Evolutionary conservation across 2,797 vertebrate species (phyloP), one percentile per base, ranked within the genome.

Genomic region (Ispidina lecontei): DNA sequence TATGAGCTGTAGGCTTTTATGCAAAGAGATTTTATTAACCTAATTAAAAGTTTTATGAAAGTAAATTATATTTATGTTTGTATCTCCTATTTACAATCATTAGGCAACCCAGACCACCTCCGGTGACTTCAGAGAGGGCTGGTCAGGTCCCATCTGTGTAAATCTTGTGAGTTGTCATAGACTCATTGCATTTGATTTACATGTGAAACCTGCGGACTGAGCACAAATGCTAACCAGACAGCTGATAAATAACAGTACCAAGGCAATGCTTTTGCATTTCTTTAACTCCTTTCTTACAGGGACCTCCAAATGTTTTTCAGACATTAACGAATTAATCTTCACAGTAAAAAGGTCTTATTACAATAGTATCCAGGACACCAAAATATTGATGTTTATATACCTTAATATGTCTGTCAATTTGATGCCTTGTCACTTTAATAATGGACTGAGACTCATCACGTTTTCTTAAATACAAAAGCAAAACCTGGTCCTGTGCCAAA

Each of bases 211-310:
- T 95, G 94, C 75, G 10, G 86, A 95, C 88, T 94, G 94, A 83
- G 94, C 95, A 96, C 91, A 96, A 96, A 96, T 96, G 84, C 62
- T 94, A 94, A 93, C 94, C 94, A 95, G 91, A 94, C 94, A 96
- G 93, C 69, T 96, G 92, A 96, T 92, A 95, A 94, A 95, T 93
- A 92, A 92, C 94, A 75, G 47, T 81, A 69, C 39, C 29, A 63
- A 83, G 89, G 75, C 41, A 87, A 80, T 28, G 44, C 39, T 91
- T 87, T 18, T 69, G 39, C 72, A 74, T 92, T 96, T 84, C 84
- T 93, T 87, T 93, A 94, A 82, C 72, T 92, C 65, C 39, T 83
- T 87, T 96, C 70, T 77, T 56, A 60, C 58, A 83, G 59, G n/a
- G 43, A 83, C 84, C 58, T 89, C 90, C 39, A 94, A 89, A 79